Evolutionary conservation across 1,140 invertebrate genomes (phyloP), one percentile per base, ranked within the genome.

Genomic region (Magallana ariakensis): DNA sequence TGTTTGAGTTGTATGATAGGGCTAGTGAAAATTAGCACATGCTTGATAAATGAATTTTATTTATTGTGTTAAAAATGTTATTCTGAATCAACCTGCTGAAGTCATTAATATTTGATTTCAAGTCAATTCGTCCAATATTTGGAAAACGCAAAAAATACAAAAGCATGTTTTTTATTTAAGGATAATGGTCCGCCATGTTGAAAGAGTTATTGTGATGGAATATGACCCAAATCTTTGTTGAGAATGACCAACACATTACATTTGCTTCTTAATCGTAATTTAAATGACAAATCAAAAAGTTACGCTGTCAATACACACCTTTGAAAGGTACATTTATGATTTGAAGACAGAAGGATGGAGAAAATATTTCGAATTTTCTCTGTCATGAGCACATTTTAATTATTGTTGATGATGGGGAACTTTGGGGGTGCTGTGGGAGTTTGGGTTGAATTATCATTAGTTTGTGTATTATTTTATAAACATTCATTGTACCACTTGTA

Each of bases 151-250:
- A 75, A 60, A 75, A 75, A 75, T 75, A 75, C 22, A 75, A 60
- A 75, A 75, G 66, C 66, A 75, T 75, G 66, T 75, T 75, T 75
- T 75, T 75, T 75, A 75, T 75, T 75, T 75, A 26, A 75, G 19
- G 62, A 70, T 70, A 70, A 19, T 70, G 58, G 62, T 75, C 66
- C 66, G 66, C 66, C 66, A 75, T 75, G 66, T 75, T 75, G 66
- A 75, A 75, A 33, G 66, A 75, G 66, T 75, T 75, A 75, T 75
- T 75, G 66, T 75, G 66, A 75, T 19, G 15, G 66, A 75, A 75
- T 75, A 75, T 75, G 66, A 75, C 66, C 66, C 66, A 75, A 26
- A 75, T 75, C 15, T 10, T 75, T 75, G 66, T 75, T 75, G 22
- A 75, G 33, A 26, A 75, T 13, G 66, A 11, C 66, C 22, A 13